Base-by-base conservation (phyloP, 35 echinoderm and acorn worm genomes). In the Amphiura filiformis region DNA sequence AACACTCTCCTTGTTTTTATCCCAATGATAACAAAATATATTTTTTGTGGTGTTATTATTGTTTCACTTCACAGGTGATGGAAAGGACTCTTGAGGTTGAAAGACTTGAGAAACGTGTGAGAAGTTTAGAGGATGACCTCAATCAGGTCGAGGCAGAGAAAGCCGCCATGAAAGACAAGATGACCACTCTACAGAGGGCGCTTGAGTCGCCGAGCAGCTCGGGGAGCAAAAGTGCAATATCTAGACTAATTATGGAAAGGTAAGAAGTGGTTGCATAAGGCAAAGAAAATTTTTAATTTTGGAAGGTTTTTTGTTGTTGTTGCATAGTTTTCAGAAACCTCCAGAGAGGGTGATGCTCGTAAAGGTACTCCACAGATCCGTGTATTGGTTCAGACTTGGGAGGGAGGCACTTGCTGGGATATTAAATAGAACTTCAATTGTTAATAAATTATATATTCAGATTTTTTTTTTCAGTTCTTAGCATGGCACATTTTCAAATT, bases 161-260 rank as follows among this genome's bases (percentile, higher is more conserved):
- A 57, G 37, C 42, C 30, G 65, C 57, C 30, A 61, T 93, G 57
- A 87, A 82, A 36, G 65, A 93, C n/a, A 77, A 65, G 42, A 49
- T 88, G 32, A 52, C 37, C 13, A 37, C 37, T 28, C 41, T 88
- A 56, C 80, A 88, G 77, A 36, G 56, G 47, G 44, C 91, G 7
- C n/a, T 88, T 33, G 64, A 75, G 23, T 88, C 86, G 17, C 86
- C 91, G 2, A 35, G 84, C 33, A 76, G 70, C 32, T 61, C 35
- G 22, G 81, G 81, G 33, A 39, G 77, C 33, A 47, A 47, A 47
- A 47, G 41, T 47, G 64, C 85, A 35, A 61, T 87, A 79, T 61
- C 78, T 18, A 87, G 86, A 39, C 86, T 88, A 30, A 82, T 83
- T 38, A 80, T 85, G 65, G 80, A 88, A 78, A 88, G 86, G 86